phyloP scores from a whole-genome alignment of 2,888 invertebrate genomes.

The Pterostichus niger region DNA sequence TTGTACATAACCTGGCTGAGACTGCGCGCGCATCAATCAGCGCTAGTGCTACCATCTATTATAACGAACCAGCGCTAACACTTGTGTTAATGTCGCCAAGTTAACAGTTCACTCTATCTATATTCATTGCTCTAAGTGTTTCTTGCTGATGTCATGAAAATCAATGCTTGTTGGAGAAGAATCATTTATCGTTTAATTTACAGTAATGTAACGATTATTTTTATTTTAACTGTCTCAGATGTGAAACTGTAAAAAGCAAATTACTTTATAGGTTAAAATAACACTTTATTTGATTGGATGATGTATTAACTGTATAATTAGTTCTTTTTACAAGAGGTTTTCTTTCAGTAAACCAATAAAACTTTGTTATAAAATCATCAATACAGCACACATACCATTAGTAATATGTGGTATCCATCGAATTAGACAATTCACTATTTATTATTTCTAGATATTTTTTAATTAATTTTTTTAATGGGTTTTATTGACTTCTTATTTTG shows the following conservation, averaged over 20 bases:
- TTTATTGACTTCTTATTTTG: too few relatives aligned
- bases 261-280: too few relatives aligned
- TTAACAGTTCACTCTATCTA: conserved; percentile 25
- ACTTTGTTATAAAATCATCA: too few relatives aligned
- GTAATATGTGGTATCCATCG: too few relatives aligned
- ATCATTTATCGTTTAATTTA: background rate
- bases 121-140: conserved; percentile 28
- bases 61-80: conserved; percentile 17
- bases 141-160: background rate
- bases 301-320: too few relatives aligned
- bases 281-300: too few relatives aligned
- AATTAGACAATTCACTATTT: too few relatives aligned
- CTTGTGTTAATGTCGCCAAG: conserved; percentile 19
- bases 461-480: too few relatives aligned
- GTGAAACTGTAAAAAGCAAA: background rate
- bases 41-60: conserved; percentile 9
- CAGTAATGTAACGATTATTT: conserved; percentile 5
- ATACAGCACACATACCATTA: too few relatives aligned
- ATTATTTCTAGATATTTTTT: too few relatives aligned
- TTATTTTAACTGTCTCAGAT: background rate
- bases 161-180: background rate
- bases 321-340: too few relatives aligned
- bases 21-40: conserved; percentile 8
- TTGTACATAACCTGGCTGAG: background rate
- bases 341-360: too few relatives aligned